Evolutionary conservation across 1,140 invertebrate genomes (phyloP).

Genomic region (Protaetia brevitarsis): DNA sequence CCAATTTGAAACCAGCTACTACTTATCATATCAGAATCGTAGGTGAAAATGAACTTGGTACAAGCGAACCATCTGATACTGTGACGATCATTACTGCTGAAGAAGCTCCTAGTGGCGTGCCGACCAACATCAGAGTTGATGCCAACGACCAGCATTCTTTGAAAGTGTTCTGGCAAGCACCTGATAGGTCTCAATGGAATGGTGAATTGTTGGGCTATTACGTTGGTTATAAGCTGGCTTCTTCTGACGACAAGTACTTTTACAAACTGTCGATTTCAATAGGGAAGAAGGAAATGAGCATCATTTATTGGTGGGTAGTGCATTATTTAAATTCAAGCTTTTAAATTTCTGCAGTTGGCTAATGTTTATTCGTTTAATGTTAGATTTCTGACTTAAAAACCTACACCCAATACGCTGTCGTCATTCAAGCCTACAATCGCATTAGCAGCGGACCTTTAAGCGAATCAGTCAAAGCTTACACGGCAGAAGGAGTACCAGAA

Average conservation of each 20-base stretch:
- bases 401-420: slow-evolving; percentile 92
- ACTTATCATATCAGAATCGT: slow-evolving; percentile 90
- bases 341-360: neutral
- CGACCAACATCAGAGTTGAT: slow-evolving; percentile 80
- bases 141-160: slow-evolving; percentile 89
- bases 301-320: slow-evolving; percentile 70
- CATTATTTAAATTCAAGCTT: neutral
- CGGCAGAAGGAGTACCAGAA: slow-evolving; percentile 89
- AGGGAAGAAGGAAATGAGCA: slow-evolving; percentile 89
- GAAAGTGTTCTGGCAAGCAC: slow-evolving; percentile 91
- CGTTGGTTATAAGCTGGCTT: slow-evolving; percentile 84
- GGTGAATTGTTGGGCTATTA: slow-evolving; percentile 89
- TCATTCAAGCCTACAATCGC: slow-evolving; percentile 94
- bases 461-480: slow-evolving; percentile 84
- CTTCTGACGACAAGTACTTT: slow-evolving; percentile 79
- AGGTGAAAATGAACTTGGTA: slow-evolving; percentile 92
- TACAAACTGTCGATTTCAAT: slow-evolving; percentile 88
- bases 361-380: neutral
- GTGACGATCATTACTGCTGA: slow-evolving; percentile 93
- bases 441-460: slow-evolving; percentile 89
- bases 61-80: slow-evolving; percentile 85
- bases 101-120: slow-evolving; percentile 85
- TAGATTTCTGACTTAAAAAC: slow-evolving; percentile 55
- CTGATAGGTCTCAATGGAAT: slow-evolving; percentile 85
- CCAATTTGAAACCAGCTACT: slow-evolving; percentile 84